Conservation (phyloP, 2,888 invertebrate genomes). For the Diadegma fenestrale region DNA sequence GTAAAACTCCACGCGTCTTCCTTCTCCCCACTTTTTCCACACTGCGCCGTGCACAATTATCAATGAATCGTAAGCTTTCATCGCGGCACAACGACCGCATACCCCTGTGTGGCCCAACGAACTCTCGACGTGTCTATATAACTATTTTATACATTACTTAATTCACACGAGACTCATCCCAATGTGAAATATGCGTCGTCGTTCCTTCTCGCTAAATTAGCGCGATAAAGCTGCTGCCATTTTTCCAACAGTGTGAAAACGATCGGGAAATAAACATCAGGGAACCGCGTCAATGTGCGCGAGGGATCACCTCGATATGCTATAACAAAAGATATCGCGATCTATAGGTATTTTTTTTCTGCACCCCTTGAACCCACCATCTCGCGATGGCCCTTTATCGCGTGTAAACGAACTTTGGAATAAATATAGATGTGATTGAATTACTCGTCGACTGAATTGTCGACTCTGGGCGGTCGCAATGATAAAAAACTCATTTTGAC, state of each 20-base stretch:
- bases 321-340: too few species aligned
- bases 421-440: constrained; percentile 25
- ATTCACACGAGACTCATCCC: constrained; percentile 6
- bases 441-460: not conserved
- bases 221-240: too few species aligned
- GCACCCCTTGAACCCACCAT: not conserved
- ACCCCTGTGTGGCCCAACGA: constrained; percentile 32
- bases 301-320: too few species aligned
- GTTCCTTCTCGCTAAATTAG: not conserved
- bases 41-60: constrained; percentile 23
- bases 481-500: not conserved
- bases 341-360: not conserved
- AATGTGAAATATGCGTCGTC: not conserved
- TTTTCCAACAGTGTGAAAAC: too few species aligned
- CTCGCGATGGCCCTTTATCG: constrained; percentile 7
- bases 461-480: not conserved
- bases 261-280: too few species aligned
- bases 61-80: constrained; percentile 61
- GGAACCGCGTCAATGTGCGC: too few species aligned
- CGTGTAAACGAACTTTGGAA: not conserved
- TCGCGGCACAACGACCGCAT: constrained; percentile 26
- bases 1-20: constrained; percentile 63
- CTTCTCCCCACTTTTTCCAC: not conserved
- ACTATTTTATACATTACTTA: not conserved
- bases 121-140: not conserved